Percentiles rank a stretch among this genome's conserved stretches.
Evolutionary conservation across 2,113 vertebrate species (phyloP).

Genomic region (Cettia cetti): DNA sequence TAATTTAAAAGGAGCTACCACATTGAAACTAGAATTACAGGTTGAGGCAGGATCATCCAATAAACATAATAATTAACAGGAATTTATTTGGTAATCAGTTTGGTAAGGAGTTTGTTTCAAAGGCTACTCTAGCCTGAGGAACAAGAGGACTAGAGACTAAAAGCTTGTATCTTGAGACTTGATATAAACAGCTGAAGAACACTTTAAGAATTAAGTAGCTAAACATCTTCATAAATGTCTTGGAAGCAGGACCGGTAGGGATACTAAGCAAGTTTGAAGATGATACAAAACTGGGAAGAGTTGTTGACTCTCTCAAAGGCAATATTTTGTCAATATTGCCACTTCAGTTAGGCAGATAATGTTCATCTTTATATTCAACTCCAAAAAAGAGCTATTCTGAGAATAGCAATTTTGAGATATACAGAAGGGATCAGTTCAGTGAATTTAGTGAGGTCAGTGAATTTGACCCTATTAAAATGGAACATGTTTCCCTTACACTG

Average conservation of each 20-base stretch:
- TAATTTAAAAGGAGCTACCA: not conserved
- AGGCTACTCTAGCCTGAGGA: not conserved
- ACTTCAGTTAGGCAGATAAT: not conserved
- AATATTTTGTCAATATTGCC: not conserved
- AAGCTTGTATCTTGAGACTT: not conserved
- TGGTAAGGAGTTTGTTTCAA: not conserved
- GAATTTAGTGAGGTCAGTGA: not conserved
- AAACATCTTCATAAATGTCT: not conserved
- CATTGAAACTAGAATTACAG: slow-evolving; percentile 15
- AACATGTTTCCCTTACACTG: not conserved
- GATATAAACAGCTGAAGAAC: not conserved
- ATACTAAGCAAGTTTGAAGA: not conserved
- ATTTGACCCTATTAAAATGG: not conserved
- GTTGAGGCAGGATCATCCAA: not conserved
- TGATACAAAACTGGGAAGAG: not conserved
- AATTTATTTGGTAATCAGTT: not conserved
- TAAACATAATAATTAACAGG: not conserved
- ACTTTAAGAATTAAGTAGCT: not conserved
- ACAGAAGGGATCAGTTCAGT: not conserved
- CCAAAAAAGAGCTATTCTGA: not conserved
- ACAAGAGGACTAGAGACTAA: not conserved
- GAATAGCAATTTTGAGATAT: not conserved
- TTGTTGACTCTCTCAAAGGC: not conserved
- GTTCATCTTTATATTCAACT: not conserved
- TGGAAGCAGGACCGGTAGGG: not conserved